A percentile compares a stretch with the other conserved stretches of the same genome.
Conservation (phyloP, 2,888 invertebrate species). For the Apoda limacodes region DNA sequence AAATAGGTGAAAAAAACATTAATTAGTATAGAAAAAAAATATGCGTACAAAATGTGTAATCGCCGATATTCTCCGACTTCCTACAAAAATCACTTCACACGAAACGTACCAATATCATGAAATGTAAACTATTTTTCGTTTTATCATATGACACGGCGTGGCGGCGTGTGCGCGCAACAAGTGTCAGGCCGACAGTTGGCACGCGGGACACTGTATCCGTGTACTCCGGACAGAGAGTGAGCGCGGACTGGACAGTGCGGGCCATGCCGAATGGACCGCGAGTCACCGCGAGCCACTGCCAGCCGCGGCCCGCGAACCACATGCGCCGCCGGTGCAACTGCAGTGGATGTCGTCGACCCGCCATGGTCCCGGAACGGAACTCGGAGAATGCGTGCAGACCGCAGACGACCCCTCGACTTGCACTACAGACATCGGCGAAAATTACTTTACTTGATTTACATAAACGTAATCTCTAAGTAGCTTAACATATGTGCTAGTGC, state of each 20-base stretch:
- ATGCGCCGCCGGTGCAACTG: slow-evolving; percentile 38
- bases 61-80: too few relatives aligned
- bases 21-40: too few relatives aligned
- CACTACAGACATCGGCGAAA: slow-evolving; percentile 16
- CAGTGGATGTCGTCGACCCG: slow-evolving; percentile 23
- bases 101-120: too few relatives aligned
- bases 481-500: too few relatives aligned
- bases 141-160: too few relatives aligned
- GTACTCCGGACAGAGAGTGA: slow-evolving; percentile 45
- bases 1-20: too few relatives aligned
- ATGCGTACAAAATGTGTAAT: too few relatives aligned
- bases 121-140: not conserved
- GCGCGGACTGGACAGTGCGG: slow-evolving; percentile 38
- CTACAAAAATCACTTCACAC: too few relatives aligned
- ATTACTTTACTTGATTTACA: too few relatives aligned
- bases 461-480: too few relatives aligned
- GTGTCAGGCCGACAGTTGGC: slow-evolving; percentile 22
- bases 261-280: slow-evolving; percentile 18
- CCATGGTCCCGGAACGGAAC: too few relatives aligned
- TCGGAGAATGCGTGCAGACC: too few relatives aligned
- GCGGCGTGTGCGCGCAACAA: slow-evolving; percentile 31
- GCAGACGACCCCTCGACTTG: slow-evolving; percentile 23
- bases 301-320: slow-evolving; percentile 20
- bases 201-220: slow-evolving; percentile 29
- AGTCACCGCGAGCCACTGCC: slow-evolving; percentile 22